Percentiles rank a stretch among this genome's conserved stretches.
These are phyloP conservation scores for Ormia ochracea DNA, from an alignment of 2,888 invertebrate genomes.

Conservation along the genomic window DNA sequence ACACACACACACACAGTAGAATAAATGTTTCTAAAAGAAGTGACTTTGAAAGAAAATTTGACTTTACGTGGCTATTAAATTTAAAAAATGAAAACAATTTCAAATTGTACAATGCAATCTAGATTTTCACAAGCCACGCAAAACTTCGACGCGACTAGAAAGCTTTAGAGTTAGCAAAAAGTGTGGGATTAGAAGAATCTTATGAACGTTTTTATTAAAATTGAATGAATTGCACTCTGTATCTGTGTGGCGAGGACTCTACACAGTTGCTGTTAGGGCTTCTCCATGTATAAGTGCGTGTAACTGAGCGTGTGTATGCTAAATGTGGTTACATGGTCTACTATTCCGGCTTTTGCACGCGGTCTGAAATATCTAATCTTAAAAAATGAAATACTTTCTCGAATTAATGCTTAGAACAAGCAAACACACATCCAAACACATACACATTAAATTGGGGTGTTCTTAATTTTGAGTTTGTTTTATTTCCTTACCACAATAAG, in stretches of 20 bases:
- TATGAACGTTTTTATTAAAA: constrained; percentile 50
- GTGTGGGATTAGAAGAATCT: background rate
- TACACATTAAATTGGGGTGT: constrained; percentile 19
- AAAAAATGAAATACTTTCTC: constrained; percentile 62
- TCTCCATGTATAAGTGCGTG: background rate
- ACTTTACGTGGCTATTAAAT: constrained; percentile 52
- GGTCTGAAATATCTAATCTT: constrained; percentile 58
- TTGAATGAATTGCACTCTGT: constrained; percentile 60
- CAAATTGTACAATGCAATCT: constrained; percentile 37
- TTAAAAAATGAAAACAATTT: constrained; percentile 56
- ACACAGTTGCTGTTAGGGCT: constrained; percentile 20
- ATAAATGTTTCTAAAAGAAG: constrained; percentile 53
- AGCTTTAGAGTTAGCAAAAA: background rate
- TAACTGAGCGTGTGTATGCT: background rate
- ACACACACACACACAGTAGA: background rate
- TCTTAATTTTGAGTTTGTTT: constrained; percentile 22
- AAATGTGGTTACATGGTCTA: constrained; percentile 35
- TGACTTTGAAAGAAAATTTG: constrained; percentile 53
- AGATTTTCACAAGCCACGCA: constrained; percentile 29
- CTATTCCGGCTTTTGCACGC: constrained; percentile 53
- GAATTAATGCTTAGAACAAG: constrained; percentile 15
- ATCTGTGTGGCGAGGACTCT: background rate
- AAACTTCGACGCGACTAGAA: constrained; percentile 25
- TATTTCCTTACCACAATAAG: constrained; percentile 38
- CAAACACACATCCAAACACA: background rate